Conservation (phyloP, 2,888 invertebrate genomes). For the Phengaris alcon region DNA sequence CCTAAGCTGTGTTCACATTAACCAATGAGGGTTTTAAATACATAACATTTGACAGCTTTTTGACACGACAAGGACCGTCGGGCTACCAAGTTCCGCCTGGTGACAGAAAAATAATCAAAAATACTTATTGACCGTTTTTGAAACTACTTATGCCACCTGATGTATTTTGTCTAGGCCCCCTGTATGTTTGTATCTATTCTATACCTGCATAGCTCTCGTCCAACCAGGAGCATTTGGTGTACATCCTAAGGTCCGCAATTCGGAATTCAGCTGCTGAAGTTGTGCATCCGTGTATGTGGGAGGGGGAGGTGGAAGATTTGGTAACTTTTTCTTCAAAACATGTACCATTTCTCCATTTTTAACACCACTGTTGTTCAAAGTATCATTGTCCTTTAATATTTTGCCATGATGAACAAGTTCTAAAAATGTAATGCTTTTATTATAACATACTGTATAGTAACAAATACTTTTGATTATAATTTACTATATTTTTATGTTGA, state of each 20-base stretch:
- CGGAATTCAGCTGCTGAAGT: constrained; percentile 80
- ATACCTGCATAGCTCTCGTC: constrained; percentile 83
- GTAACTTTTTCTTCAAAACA: constrained; percentile 73
- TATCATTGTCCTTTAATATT: constrained; percentile 80
- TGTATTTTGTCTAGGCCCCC: too few species aligned
- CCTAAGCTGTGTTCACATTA: too few species aligned
- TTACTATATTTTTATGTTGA: neutral
- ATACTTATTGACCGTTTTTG: too few species aligned
- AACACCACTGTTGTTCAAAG: constrained; percentile 82
- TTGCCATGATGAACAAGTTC: constrained; percentile 86
- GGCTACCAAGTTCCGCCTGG: too few species aligned
- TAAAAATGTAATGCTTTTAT: constrained; percentile 49
- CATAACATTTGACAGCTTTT: too few species aligned
- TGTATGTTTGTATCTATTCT: neutral
- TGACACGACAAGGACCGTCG: too few species aligned
- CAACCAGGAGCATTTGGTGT: constrained; percentile 80
- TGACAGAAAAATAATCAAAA: too few species aligned
- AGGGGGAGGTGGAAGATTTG: constrained; percentile 53
- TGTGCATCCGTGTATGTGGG: constrained; percentile 78
- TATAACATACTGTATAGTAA: neutral
- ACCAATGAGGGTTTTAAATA: too few species aligned
- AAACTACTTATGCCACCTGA: too few species aligned
- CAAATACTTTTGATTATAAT: neutral
- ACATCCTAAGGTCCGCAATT: constrained; percentile 80
- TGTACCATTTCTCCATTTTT: constrained; percentile 79